A percentile compares a stretch with the other conserved stretches of the same genome.
phyloP scores from a whole-genome alignment of 2,888 invertebrate species.

The Tethea ocularis region DNA sequence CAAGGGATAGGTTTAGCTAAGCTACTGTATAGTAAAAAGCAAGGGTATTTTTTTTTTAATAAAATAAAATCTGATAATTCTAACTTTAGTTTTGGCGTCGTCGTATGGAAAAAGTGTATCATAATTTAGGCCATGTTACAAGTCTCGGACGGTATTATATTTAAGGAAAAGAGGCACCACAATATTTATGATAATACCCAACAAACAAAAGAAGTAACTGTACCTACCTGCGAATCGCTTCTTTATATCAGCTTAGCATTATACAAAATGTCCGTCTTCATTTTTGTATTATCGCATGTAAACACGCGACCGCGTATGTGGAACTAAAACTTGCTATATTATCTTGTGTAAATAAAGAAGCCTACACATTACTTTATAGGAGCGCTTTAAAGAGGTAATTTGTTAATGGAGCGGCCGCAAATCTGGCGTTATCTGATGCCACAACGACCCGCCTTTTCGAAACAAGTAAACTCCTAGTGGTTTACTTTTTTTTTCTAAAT shows the following conservation, averaged over 20 bases:
- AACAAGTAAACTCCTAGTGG: constrained; percentile 72
- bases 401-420: constrained; percentile 78
- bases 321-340: constrained; percentile 40
- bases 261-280: constrained; percentile 42
- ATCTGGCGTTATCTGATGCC: constrained; percentile 77
- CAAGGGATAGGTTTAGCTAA: too few relatives aligned
- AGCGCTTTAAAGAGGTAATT: constrained; percentile 69
- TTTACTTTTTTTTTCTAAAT: constrained; percentile 72
- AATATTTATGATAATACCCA: constrained; percentile 28
- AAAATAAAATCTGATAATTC: not conserved
- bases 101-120: not conserved
- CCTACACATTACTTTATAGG: constrained; percentile 44
- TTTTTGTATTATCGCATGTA: constrained; percentile 44
- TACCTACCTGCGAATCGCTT: constrained; percentile 27
- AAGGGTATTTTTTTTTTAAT: not conserved
- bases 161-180: constrained; percentile 21
- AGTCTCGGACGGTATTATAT: constrained; percentile 12
- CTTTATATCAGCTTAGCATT: constrained; percentile 34
- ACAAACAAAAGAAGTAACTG: constrained; percentile 27
- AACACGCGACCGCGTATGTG: constrained; percentile 51
- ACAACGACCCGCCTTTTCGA: constrained; percentile 72
- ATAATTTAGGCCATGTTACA: not conserved
- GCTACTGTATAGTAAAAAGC: too few relatives aligned
- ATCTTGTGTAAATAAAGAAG: constrained; percentile 43
- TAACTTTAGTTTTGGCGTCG: not conserved